A percentile compares a stretch with the other conserved stretches of the same genome.
These are phyloP conservation scores for Zygogramma bicolorata DNA, from an alignment of 2,888 invertebrate genomes.

Conservation along the genomic window DNA sequence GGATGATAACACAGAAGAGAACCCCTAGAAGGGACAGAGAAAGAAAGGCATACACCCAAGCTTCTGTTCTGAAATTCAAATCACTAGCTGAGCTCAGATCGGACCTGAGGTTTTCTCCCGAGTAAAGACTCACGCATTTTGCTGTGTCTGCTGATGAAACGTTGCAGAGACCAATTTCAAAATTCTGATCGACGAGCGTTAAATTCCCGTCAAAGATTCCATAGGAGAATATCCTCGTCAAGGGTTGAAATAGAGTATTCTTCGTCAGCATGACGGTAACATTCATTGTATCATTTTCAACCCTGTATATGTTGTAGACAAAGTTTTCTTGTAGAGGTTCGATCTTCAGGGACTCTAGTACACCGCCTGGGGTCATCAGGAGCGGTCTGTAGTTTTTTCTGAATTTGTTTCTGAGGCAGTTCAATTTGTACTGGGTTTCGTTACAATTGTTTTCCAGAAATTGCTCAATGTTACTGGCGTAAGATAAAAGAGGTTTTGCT, in stretches of 20 bases:
- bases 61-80: constrained; percentile 58
- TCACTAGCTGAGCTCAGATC: constrained; percentile 7
- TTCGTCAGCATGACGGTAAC: constrained; percentile 29
- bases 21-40: constrained; percentile 77
- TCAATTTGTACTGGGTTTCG: constrained; percentile 56
- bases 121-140: constrained; percentile 34
- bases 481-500: constrained; percentile 58
- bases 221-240: constrained; percentile 57
- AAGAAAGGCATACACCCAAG: constrained; percentile 74
- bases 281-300: constrained; percentile 45
- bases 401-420: constrained; percentile 54
- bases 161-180: constrained; percentile 36
- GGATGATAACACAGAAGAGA: constrained; percentile 74
- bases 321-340: constrained; percentile 59
- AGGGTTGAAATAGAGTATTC: constrained; percentile 52
- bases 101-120: constrained; percentile 25
- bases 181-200: constrained; percentile 48
- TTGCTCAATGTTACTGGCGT: constrained; percentile 50
- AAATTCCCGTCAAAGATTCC: constrained; percentile 60
- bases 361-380: constrained; percentile 31
- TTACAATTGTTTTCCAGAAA: constrained; percentile 58
- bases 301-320: constrained; percentile 58
- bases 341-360: constrained; percentile 57
- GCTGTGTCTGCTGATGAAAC: background rate
- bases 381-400: constrained; percentile 22